Conservation (phyloP, 2,113 vertebrate genomes). For the Chionomys nivalis region DNA sequence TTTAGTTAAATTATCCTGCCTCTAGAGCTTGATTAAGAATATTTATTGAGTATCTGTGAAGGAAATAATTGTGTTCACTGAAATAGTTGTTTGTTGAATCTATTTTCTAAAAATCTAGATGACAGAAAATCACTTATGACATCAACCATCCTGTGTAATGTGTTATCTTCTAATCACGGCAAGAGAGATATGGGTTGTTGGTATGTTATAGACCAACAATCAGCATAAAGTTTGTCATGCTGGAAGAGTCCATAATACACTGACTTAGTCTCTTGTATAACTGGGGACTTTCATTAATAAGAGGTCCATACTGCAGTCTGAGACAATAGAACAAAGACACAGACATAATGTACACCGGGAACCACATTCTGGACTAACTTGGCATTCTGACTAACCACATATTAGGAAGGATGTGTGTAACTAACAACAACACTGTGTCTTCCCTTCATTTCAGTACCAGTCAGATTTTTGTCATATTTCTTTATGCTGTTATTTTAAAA, state of each 20-base stretch:
- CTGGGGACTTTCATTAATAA: neutral
- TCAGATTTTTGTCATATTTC: neutral
- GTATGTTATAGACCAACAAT: neutral
- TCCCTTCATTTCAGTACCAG: neutral
- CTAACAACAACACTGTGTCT: neutral
- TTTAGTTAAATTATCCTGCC: slow-evolving; percentile 42
- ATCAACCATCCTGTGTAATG: neutral
- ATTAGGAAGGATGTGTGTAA: neutral
- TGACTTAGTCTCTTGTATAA: slow-evolving; percentile 17
- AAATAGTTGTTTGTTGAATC: neutral
- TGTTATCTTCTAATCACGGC: neutral
- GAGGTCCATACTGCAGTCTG: neutral
- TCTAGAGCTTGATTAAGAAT: slow-evolving; percentile 38
- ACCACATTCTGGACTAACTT: neutral
- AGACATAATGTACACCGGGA: neutral
- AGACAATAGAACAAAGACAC: neutral
- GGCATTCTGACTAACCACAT: neutral
- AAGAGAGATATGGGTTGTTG: neutral
- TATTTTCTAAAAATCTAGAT: neutral
- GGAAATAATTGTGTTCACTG: neutral
- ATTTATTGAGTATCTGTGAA: slow-evolving; percentile 41
- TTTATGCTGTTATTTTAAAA: neutral
- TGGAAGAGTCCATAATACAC: neutral
- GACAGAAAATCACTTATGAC: neutral
- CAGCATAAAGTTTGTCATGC: neutral